Base-by-base conservation (phyloP, 2,797 vertebrate genomes). In the Onychomys arenicola region DNA sequence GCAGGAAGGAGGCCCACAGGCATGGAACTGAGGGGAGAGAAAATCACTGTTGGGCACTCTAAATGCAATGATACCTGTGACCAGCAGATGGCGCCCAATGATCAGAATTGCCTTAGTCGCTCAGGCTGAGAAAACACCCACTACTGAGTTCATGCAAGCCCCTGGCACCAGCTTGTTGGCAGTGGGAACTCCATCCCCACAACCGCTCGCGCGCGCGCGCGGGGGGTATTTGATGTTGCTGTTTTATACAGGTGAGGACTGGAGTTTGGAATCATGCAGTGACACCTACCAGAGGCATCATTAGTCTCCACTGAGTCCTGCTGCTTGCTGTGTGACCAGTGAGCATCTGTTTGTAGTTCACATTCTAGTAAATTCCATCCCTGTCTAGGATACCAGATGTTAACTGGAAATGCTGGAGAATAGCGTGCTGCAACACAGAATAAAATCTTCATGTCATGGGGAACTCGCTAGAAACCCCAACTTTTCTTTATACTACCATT, bases 81-180 rank as follows among this genome's bases (percentile, higher is more conserved):
- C 65, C 97, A 95, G 93, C 76, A 96, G 97, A 43, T 19, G 95
- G 92, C 83, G 6, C 9, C 3, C 65, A 19, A 65, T 0, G 77
- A 81, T 25, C 93, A 81, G 16, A 76, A 75, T 90, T 95, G 96
- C 7, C 75, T 93, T 25, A 10, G 37, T 13, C 0, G 4, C 16
- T 0, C 69, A 1, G 4, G 4, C 17, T 0, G 6, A n/a, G 43
- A 25, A 34, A n/a, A 19, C 27, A 43, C 14, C n/a, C 10, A 5
- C 29, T 37, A 1, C 7, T 43, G 57, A 1, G 3, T 6, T 2
- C 13, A 0, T 0, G 1, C 6, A 1, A 32, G 55, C 4, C 67
- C 2, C 83, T 0, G 7, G 25, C 5, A 16, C 34, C 13, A 5
- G 21, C 2, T n/a, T 2, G 5, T 65, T 46, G 34, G 69, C 34